These are phyloP conservation scores for Champsocephalus gunnari DNA, from an alignment of 2,797 vertebrate genomes.

Conservation along the genomic window DNA sequence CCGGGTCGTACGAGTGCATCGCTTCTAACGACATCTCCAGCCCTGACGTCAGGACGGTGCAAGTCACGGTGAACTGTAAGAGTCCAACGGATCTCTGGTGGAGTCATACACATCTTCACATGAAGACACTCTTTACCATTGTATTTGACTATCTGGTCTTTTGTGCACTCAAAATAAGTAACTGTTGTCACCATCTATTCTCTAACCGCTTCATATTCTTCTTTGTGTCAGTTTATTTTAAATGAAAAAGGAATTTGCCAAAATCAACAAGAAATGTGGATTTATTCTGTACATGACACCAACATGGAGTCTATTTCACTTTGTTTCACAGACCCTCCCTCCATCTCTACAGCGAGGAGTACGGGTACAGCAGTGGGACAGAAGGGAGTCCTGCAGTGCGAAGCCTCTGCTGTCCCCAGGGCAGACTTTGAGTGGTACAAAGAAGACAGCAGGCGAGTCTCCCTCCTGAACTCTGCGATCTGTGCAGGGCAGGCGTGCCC, in stretches of 20 bases:
- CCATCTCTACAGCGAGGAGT: constrained; percentile 91
- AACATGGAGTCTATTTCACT: background rate
- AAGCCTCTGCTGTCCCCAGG: constrained; percentile 93
- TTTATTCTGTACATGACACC: background rate
- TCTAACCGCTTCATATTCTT: background rate
- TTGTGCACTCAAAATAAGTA: background rate
- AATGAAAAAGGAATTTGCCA: background rate
- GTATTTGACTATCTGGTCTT: background rate
- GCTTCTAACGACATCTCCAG: constrained; percentile 92
- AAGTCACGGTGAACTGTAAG: constrained; percentile 97
- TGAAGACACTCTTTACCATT: background rate
- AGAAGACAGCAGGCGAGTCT: constrained; percentile 92
- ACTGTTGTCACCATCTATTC: background rate
- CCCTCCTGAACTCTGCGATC: constrained; percentile 28
- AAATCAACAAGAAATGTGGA: background rate
- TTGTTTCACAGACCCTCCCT: constrained; percentile 89
- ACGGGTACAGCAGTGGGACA: constrained; percentile 94
- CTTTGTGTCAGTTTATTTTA: background rate
- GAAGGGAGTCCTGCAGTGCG: constrained; percentile 93
- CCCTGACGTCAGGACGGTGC: constrained; percentile 91
- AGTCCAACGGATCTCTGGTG: background rate
- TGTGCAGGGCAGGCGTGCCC: background rate
- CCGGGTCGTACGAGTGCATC: constrained; percentile 95
- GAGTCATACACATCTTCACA: constrained; percentile 14
- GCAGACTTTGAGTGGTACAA: constrained; percentile 98